phyloP scores from a whole-genome alignment of 2,797 vertebrate species.

The Hapalemur alaotrensis region DNA sequence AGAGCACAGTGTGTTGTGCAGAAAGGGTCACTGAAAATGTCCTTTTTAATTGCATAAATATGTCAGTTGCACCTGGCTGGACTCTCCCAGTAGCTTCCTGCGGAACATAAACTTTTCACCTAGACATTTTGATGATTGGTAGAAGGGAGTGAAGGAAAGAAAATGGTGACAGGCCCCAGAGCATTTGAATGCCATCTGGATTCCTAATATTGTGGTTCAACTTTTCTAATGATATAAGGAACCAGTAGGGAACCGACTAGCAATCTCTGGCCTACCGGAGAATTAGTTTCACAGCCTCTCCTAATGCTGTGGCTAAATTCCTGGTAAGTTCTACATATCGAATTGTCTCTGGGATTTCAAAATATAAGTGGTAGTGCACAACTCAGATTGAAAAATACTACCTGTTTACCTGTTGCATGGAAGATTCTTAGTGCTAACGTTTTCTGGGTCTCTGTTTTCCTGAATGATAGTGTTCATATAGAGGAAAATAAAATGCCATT shows the following conservation, averaged over 20 bases:
- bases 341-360: not conserved
- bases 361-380: not conserved
- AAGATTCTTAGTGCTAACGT: not conserved
- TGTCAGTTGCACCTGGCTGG: not conserved
- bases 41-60: not conserved
- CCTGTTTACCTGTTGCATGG: not conserved
- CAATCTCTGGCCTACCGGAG: not conserved
- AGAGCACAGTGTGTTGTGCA: slow-evolving; percentile 32
- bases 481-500: not conserved
- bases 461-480: not conserved
- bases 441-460: not conserved
- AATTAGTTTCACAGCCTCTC: not conserved
- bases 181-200: not conserved
- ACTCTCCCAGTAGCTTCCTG: not conserved
- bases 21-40: not conserved
- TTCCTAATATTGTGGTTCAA: not conserved
- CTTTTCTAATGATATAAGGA: not conserved
- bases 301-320: not conserved
- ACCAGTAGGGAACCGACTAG: not conserved
- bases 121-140: rapidly evolving
- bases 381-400: not conserved
- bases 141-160: not conserved
- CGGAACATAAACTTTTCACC: not conserved
- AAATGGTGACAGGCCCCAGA: not conserved
- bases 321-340: not conserved